phyloP scores from a whole-genome alignment of 2,888 invertebrate species.

The Synanthedon tipuliformis region DNA sequence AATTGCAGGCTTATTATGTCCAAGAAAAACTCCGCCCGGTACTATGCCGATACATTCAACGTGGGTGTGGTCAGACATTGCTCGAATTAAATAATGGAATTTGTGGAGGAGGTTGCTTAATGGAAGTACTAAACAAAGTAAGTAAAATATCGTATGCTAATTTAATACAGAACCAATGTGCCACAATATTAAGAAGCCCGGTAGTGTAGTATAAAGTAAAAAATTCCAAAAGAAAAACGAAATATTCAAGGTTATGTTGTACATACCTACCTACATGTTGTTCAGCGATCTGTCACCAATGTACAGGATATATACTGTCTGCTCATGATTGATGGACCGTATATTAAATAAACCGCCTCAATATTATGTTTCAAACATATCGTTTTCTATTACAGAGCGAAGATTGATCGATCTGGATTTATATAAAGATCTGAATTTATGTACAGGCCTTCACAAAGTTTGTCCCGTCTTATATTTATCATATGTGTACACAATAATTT shows the following conservation, averaged over 20 bases:
- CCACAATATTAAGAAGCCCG: too few species aligned
- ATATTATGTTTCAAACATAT: slow-evolving; percentile 63
- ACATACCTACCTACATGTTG: slow-evolving; percentile 50
- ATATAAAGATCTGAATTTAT: slow-evolving; percentile 16
- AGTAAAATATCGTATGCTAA: too few species aligned
- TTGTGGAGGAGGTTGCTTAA: too few species aligned
- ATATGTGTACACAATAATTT: background rate
- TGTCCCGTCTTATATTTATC: slow-evolving; percentile 1
- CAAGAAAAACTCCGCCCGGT: too few species aligned
- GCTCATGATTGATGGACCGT: slow-evolving; percentile 54
- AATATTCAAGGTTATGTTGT: slow-evolving; percentile 7
- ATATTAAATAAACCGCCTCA: slow-evolving; percentile 61
- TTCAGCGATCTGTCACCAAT: slow-evolving; percentile 51
- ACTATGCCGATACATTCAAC: too few species aligned
- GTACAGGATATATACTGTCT: slow-evolving; percentile 34
- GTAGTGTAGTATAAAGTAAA: background rate
- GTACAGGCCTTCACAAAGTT: slow-evolving; percentile 10
- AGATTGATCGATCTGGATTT: slow-evolving; percentile 54
- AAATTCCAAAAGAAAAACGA: background rate
- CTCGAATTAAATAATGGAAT: too few species aligned
- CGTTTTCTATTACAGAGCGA: slow-evolving; percentile 42
- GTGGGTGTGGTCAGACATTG: too few species aligned
- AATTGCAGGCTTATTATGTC: too few species aligned
- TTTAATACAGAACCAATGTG: too few species aligned
- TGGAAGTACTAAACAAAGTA: too few species aligned